Evolutionary conservation across 2,797 vertebrate species (phyloP), one percentile per base, ranked within the genome.

Genomic region (Brotula barbata): DNA sequence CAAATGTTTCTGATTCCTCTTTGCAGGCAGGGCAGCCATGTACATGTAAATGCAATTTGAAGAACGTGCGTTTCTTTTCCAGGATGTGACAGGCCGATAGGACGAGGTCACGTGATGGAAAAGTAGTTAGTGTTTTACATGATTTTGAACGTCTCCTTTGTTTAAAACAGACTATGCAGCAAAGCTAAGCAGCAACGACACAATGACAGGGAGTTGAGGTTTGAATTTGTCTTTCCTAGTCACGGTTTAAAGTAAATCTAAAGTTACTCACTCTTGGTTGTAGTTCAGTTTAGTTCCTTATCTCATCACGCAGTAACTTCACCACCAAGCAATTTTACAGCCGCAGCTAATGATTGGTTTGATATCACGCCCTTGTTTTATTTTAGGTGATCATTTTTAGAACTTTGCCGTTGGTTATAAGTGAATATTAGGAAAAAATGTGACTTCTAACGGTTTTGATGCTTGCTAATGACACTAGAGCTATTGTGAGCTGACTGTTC

Each of bases 111-210:
- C 69, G 75, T 73, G 74, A 70, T 78, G 66, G 73, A 81, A 82
- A 85, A 68, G 73, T 75, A 82, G 79, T 84, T 81, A 80, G 82
- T 78, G 80, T 75, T 89, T 82, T 83, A 82, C 83, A 86, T 88
- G 68, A 87, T 79, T 84, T 78, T 82, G 34, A 84, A 67, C 76
- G 69, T 82, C 59, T 80, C 79, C 78, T 73, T 85, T 80, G 73
- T 86, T 78, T 84, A 65, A 81, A 64, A 45, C 50, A 7, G 34
- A 53, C 59, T 48, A 68, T 36, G 17, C 47, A 22, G 33, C 58
- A 48, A 60, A 81, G 50, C 56, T n/a, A n/a, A 64, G 63, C 51
- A 75, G 53, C 62, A 58, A 41, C 51, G 71, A 28, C 5, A n/a
- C 37, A 67, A 46, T 17, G 56, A 71, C 58, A 50, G 45, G 39